Evolutionary conservation across 2,888 invertebrate genomes (phyloP), one percentile per base, ranked within the genome.

Genomic region (Agelastica alni): DNA sequence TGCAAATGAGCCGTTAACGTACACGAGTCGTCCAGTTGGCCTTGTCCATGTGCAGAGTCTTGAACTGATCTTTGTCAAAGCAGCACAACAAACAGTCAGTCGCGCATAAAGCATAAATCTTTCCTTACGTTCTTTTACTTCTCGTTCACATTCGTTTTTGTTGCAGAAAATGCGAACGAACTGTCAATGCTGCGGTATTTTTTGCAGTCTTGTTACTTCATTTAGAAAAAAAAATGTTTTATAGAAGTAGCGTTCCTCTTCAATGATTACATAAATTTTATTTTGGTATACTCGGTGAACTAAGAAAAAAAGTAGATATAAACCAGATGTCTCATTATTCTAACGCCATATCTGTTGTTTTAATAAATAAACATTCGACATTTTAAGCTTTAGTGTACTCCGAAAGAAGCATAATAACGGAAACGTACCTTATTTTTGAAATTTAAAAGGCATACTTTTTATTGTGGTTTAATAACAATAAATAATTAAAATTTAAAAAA

Each of bases 21-120:
- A 66, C 65, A 62, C 59, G 66, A 67, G 63, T 64, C 59, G 66
- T 67, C 68, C 63, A 65, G 69, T 68, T 69, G 70, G 66, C 71
- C 71, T 71, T 70, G 70, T 65, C 66, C 66, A 53, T 58, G 59
- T 63, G 63, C 64, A 63, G 60, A 55, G 59, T 59, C 60, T 59
- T 49, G 62, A 61, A 60, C 59, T 60, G 57, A 58, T 60, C 64
- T 58, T 63, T 64, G 63, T 63, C 64, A 64, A 62, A 63, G 48
- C 18, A 48, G 48, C 48, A 39, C 45, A 32, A 22, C n/a, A 31
- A 31, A 31, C 37, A 47, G 30, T 56, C 58, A 53, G 61, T 56
- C 61, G 51, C 49, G 61, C 59, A 55, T 60, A 45, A 54, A 51
- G 18, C 48, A 43, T 48, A 48, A 43, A 48, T 53, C 53, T 37